phyloP scores from a whole-genome alignment of 2,113 vertebrate species.

The Bos taurus region ARS-UCD2.0 NC_037329.1:77778501-77779000 shows the following conservation, averaged over 20 bases:
- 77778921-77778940: neutral
- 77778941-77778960: neutral
- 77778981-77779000: rapidly evolving
- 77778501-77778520: neutral
- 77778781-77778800: neutral
- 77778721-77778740: neutral
- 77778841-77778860: neutral
- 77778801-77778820: neutral
- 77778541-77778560: neutral
- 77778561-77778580: neutral
- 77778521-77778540: neutral
- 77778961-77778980: neutral
- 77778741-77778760: neutral
- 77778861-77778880: neutral
- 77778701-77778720: neutral
- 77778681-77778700: neutral
- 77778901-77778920: neutral
- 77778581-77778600: neutral
- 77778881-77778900: neutral
- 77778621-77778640: neutral
- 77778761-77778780: neutral
- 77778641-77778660: neutral
- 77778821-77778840: neutral
- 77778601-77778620: neutral
- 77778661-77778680: neutral